A percentile compares a stretch with the other conserved stretches of the same genome.
phyloP scores from a whole-genome alignment of 2,113 vertebrate species.

The Nesogale talazaci region DNA sequence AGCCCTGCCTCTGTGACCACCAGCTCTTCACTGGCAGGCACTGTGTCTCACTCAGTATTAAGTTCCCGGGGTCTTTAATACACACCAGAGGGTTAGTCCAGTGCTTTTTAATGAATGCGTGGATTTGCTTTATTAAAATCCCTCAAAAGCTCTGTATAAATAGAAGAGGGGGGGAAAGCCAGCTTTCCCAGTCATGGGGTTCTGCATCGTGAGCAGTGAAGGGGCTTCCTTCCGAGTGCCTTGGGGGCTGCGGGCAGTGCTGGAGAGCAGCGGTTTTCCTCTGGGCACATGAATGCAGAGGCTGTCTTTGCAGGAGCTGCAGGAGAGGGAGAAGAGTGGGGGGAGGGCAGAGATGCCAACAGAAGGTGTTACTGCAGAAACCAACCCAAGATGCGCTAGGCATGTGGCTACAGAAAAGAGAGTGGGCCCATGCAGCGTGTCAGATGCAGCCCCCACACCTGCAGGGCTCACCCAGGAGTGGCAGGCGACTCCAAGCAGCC shows the following conservation, averaged over 20 bases:
- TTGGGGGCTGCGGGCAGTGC: background rate
- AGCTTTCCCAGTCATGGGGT: background rate
- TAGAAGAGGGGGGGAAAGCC: background rate
- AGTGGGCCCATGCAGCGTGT: background rate
- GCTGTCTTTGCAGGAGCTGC: background rate
- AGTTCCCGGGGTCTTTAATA: slow-evolving; percentile 44
- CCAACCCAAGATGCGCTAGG: background rate
- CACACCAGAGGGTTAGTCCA: slow-evolving; percentile 39
- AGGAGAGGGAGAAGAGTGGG: too few species aligned
- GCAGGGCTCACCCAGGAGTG: background rate
- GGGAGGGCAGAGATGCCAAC: background rate
- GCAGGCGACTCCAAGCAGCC: background rate
- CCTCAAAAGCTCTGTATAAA: background rate
- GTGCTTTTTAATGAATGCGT: background rate
- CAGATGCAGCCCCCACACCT: background rate
- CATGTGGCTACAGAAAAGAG: background rate
- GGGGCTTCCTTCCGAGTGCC: background rate
- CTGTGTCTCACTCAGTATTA: background rate
- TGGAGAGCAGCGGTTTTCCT: background rate
- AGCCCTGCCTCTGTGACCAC: background rate
- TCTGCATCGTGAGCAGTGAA: background rate
- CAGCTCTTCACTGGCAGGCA: background rate
- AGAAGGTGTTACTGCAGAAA: background rate
- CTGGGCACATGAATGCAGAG: background rate
- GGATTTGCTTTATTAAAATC: slow-evolving; percentile 29